Percentiles rank a stretch among this genome's conserved stretches.
Evolutionary conservation across 2,888 invertebrate genomes (phyloP).

Genomic region (Nematopogon swammerdamellus): DNA sequence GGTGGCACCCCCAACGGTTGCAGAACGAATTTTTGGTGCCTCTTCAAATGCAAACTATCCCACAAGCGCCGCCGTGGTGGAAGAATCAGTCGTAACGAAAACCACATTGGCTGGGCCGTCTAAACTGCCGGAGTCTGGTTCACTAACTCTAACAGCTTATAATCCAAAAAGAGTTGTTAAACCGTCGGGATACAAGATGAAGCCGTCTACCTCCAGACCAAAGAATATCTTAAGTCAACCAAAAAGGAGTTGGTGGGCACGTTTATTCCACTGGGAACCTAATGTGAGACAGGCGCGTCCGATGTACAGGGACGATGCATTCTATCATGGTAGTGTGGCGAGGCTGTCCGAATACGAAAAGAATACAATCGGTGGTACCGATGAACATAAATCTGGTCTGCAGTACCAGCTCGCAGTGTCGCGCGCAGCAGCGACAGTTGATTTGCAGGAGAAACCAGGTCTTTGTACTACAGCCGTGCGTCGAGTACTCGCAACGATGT

Average conservation of each 20-base stretch:
- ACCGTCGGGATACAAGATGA: conserved; percentile 26
- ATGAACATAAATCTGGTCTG: conserved; percentile 29
- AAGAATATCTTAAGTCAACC: conserved; percentile 17
- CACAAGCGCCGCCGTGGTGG: conserved; percentile 34
- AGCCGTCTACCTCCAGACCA: conserved; percentile 31
- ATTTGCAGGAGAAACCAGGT: conserved; percentile 32
- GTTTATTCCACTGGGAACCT: conserved; percentile 32
- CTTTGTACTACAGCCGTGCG: conserved; percentile 37
- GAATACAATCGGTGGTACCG: conserved; percentile 24
- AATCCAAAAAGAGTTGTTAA: conserved; percentile 28
- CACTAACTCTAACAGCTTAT: conserved; percentile 27
- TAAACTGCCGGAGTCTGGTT: conserved; percentile 19
- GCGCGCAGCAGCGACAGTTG: conserved; percentile 33
- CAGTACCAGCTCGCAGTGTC: conserved; percentile 47
- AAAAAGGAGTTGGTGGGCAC: conserved; percentile 25
- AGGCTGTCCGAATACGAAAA: conserved; percentile 35
- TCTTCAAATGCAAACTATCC: conserved; percentile 27
- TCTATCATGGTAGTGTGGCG: conserved; percentile 34
- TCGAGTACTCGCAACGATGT: conserved; percentile 42
- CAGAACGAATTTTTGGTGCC: conserved; percentile 25
- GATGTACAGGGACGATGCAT: conserved; percentile 44
- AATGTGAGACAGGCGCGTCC: conserved; percentile 35
- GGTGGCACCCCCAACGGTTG: conserved; percentile 18
- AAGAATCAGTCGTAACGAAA: conserved; percentile 16
- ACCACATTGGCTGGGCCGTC: conserved; percentile 27